A percentile compares a stretch with the other conserved stretches of the same genome.
These are phyloP conservation scores for Stenopsyche tienmushanensis DNA, from an alignment of 1,140 invertebrate species.

Conservation along the genomic window DNA sequence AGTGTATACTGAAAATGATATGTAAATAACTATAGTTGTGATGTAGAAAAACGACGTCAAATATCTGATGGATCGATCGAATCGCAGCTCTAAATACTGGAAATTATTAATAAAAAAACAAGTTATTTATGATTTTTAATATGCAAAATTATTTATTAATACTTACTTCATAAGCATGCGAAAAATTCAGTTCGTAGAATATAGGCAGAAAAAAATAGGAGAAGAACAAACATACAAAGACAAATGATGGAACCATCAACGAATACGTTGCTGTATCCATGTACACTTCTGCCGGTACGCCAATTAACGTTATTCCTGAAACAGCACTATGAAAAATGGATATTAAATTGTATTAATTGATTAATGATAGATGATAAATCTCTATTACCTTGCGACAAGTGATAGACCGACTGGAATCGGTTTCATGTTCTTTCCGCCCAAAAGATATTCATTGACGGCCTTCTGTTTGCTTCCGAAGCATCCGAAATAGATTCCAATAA, in stretches of 20 bases:
- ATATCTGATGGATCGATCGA: conserved; percentile 62
- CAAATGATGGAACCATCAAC: conserved; percentile 53
- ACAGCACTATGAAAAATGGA: conserved; percentile 63
- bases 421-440: conserved; percentile 63
- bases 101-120: conserved; percentile 8
- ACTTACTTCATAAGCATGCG: conserved; percentile 81
- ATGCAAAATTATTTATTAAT: conserved; percentile 2
- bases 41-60: conserved; percentile 59
- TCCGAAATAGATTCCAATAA: conserved; percentile 70
- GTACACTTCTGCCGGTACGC: conserved; percentile 82
- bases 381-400: conserved; percentile 62
- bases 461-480: no score
- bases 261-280: conserved; percentile 60
- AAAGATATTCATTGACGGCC: conserved; percentile 61
- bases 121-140: background rate
- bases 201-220: conserved; percentile 71
- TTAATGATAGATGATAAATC: no score
- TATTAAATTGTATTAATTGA: background rate
- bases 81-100: conserved; percentile 73
- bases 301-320: conserved; percentile 81
- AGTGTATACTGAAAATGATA: conserved; percentile 81
- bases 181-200: conserved; percentile 77
- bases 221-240: conserved; percentile 66
- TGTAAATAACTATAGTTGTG: conserved; percentile 64
- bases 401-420: conserved; percentile 67